These are phyloP conservation scores for Indicator indicator DNA, from an alignment of 2,113 vertebrate genomes.

Conservation along the genomic window DNA sequence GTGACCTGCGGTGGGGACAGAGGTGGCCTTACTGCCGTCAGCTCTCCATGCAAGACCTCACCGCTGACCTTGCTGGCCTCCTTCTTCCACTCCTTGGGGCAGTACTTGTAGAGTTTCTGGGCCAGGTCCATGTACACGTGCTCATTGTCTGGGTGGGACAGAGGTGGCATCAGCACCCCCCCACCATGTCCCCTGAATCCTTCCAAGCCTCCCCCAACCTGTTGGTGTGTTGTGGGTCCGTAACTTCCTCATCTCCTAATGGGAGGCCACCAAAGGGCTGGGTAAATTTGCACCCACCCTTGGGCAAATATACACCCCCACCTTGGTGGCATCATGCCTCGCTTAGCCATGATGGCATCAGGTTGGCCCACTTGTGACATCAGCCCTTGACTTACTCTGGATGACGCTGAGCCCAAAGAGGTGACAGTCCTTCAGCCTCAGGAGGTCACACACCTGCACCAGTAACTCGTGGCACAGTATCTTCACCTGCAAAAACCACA, in stretches of 20 bases:
- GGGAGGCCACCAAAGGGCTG: background rate
- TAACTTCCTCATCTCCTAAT: rapidly evolving
- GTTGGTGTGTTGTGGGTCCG: rapidly evolving
- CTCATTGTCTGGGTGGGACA: constrained; percentile 88
- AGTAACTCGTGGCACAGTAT: constrained; percentile 94
- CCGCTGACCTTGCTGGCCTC: constrained; percentile 96
- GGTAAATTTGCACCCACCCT: background rate
- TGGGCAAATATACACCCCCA: rapidly evolving
- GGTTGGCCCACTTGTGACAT: rapidly evolving
- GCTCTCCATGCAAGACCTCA: constrained; percentile 76
- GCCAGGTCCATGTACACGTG: constrained; percentile 97
- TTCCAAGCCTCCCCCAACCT: background rate
- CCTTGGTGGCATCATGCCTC: rapidly evolving
- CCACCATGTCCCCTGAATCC: rapidly evolving
- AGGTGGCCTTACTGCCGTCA: constrained; percentile 69
- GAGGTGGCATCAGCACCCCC: background rate
- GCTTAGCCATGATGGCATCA: background rate
- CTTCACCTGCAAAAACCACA: constrained; percentile 84
- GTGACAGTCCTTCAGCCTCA: constrained; percentile 95
- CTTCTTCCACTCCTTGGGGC: constrained; percentile 98
- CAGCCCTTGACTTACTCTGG: constrained; percentile 86
- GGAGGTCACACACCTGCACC: constrained; percentile 95
- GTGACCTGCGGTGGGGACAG: constrained; percentile 65
- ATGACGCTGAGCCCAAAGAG: constrained; percentile 98
- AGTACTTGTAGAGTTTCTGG: constrained; percentile 98